Base-by-base conservation (phyloP, 2,888 invertebrate species). In the Chrysina gloriosa region DNA sequence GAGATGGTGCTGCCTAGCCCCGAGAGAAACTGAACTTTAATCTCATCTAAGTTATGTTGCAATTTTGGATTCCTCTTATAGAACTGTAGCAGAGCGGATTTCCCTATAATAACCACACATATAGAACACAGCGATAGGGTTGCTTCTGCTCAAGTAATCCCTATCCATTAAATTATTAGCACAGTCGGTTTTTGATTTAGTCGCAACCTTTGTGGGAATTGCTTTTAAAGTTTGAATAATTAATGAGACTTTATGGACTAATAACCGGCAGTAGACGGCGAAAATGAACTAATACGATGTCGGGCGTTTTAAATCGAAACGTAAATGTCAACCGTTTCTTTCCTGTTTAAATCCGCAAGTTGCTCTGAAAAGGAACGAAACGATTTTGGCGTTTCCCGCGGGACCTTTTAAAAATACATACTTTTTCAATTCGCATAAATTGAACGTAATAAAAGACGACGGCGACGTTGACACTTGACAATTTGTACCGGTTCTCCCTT, bases 181-280 rank as follows among this genome's bases (percentile, higher is more conserved):
- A 23, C 25, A 25, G 39, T 63, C 54, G 39, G 74, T 75, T 74
- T 76, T 76, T 76, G 72, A 76, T 76, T 50, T 52, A 72, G 73
- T 75, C 75, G 72, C 72, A 71, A 71, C 71, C 74, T 73, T 76
- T 73, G 75, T 73, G 71, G 74, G 73, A 77, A 77, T 74, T 76
- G 78, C 79, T 79, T 78, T 79, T 78, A 79, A 78, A 77, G 76
- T 74, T 73, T 78, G 71, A 79, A 79, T 79, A 77, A 78, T 78
- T 77, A 73, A 79, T 76, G 73, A 61, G 77, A 74, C 73, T 77
- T 78, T 77, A 77, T 76, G 75, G 74, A 75, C 75, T 78, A 77
- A 77, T 77, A 77, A 77, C 76, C 77, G 68, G 61, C 29, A 14
- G 27, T 6, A 45, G 36, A 34, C 70, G 34, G 47, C 56, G 68